Conservation (phyloP, 2,888 invertebrate species). For the Julus scanicus region DNA sequence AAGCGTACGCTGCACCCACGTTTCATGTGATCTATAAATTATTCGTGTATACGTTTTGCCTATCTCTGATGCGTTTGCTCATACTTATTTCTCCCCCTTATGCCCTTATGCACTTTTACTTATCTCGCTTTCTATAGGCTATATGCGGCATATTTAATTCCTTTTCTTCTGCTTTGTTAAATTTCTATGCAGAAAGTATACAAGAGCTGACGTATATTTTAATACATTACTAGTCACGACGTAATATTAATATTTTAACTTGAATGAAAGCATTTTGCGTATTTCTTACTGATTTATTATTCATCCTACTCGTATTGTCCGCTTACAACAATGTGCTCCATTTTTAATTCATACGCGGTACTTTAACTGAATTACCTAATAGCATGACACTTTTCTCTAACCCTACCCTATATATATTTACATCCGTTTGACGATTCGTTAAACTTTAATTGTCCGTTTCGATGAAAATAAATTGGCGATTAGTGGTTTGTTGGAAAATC, state of each 20-base stretch:
- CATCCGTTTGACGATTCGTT: not conserved
- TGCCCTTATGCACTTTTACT: slow-evolving; percentile 36
- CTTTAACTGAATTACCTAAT: not conserved
- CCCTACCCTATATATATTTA: not conserved
- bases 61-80: slow-evolving; percentile 10
- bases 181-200: not conserved
- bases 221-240: not conserved
- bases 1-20: not conserved
- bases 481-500: not conserved
- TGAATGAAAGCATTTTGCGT: not conserved
- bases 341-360: not conserved
- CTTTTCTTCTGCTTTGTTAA: slow-evolving; percentile 3
- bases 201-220: not conserved
- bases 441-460: not conserved
- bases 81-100: not conserved
- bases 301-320: not conserved
- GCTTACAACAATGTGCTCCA: not conserved
- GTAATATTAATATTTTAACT: not conserved
- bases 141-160: not conserved
- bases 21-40: not conserved
- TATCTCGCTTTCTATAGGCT: slow-evolving; percentile 3
- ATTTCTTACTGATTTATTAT: not conserved
- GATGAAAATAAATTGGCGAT: not conserved
- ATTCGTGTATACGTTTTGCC: not conserved
- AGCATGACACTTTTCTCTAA: not conserved